Evolutionary conservation across 2,888 invertebrate species (phyloP).

Genomic region (Venusia cambrica): DNA sequence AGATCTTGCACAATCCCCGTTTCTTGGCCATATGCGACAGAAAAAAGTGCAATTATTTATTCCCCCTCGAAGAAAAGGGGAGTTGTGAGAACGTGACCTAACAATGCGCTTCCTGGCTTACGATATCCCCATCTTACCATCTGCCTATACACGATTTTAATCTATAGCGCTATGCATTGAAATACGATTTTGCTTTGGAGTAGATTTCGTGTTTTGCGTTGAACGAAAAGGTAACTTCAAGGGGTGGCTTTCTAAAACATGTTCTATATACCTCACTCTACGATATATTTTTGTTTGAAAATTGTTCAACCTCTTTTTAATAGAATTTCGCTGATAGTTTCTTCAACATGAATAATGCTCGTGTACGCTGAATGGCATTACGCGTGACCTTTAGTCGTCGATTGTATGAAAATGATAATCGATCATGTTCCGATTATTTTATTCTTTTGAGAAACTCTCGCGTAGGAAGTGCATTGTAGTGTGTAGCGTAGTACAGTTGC

Average conservation of each 20-base stretch:
- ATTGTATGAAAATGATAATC: constrained; percentile 78
- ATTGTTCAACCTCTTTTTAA: constrained; percentile 30
- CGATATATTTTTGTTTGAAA: constrained; percentile 30
- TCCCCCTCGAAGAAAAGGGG: constrained; percentile 79
- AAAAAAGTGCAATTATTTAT: constrained; percentile 82
- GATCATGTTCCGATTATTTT: constrained; percentile 63
- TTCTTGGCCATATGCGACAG: constrained; percentile 80
- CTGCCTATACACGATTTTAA: constrained; percentile 50
- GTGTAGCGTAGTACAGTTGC: constrained; percentile 12
- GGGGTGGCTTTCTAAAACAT: constrained; percentile 29
- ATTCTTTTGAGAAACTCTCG: constrained; percentile 58
- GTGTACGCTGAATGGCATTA: constrained; percentile 68
- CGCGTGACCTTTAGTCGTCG: constrained; percentile 74
- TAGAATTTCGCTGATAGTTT: constrained; percentile 53
- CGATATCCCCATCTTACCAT: constrained; percentile 61
- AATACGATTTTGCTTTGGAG: constrained; percentile 22
- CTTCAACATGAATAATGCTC: constrained; percentile 60
- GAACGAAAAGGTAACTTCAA: constrained; percentile 46
- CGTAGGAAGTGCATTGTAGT: constrained; percentile 23
- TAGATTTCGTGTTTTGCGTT: constrained; percentile 13
- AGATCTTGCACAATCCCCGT: constrained; percentile 73
- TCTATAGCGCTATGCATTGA: constrained; percentile 43
- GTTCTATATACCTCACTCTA: constrained; percentile 31
- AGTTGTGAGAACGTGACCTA: constrained; percentile 81
- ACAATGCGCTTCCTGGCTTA: constrained; percentile 81